Evolutionary conservation across 2,888 invertebrate species (phyloP), one percentile per base, ranked within the genome.

Genomic region (Neoascia interrupta): DNA sequence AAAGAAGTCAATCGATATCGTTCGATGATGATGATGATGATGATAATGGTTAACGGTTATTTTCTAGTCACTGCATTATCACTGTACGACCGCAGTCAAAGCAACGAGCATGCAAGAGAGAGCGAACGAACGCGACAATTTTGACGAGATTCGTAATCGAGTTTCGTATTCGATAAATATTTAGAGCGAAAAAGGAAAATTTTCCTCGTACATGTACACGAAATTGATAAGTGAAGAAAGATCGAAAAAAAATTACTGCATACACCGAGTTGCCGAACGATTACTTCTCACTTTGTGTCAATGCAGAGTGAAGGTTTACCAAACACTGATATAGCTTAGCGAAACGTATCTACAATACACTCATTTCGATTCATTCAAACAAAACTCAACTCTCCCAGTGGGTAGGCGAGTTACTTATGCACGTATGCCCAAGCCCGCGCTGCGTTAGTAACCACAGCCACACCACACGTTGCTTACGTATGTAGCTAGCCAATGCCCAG

Each of bases 281-380:
- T 74, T 69, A 58, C 63, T 68, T 63, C 72, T 68, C 79, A 61
- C 79, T 80, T 68, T 68, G 53, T 74, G 74, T 74, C 76, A 81
- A 66, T 73, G 66, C 81, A 74, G 79, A 80, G 73, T 81, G 81
- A 81, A 81, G 80, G 79, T 74, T 80, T 81, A 79, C 79, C 81
- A 79, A 81, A 74, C 81, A 81, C 81, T 81, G 73, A 80, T 73
- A 79, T 79, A 68, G 68, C 72, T 79, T 61, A 73, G 79, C 73
- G 54, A 72, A 79, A 68, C 72, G 66, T 79, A 73, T 79, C 79
- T 63, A 73, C 79, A 79, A 79, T 79, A 79, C 79, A 73, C 79
- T 79, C 79, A 73, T 61, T 79, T 79, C 73, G 61, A 61, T 79
- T 79, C 73, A 79, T 79, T 66, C 66, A 73, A 73, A 68, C 73